Evolutionary conservation across 1,140 invertebrate genomes (phyloP), one percentile per base, ranked within the genome.

Genomic region (Papilio helenus): DNA sequence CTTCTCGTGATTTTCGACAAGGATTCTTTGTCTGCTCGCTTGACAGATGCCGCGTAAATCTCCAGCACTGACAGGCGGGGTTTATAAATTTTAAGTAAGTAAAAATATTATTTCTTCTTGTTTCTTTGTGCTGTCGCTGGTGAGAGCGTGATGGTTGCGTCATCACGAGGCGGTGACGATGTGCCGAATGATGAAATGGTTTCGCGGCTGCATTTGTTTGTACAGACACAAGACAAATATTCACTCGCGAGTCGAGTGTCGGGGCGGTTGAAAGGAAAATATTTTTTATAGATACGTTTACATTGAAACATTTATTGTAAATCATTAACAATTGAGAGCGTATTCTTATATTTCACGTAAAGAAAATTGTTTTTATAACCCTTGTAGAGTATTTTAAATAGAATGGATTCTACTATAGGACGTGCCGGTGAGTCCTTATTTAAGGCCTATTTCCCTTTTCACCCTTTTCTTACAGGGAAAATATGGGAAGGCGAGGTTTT

Each of bases 131-230:
- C 81, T 74, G 61, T 68, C 74, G 20, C 23, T 44, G 42, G 72
- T 82, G 81, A 80, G 82, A 84, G 83, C 76, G 77, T 26, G 72
- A 51, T 34, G 39, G 83, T 94, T 94, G 84, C 92, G 91, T 94
- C 92, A 93, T 79, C 84, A 79, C 65, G 82, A 82, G 82, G 85
- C 85, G 81, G 80, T 83, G 86, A 87, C 86, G 88, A 90, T 86
- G 88, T 87, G 92, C 83, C 83, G 90, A 92, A 87, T 93, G 90
- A 92, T 88, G 88, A 91, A 93, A 92, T 89, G 89, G 84, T 86
- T 90, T 90, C 88, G 84, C 90, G 87, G 85, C 85, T 87, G 81
- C 89, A 85, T 90, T 89, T 92, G 88, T 93, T 92, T 92, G 85
- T 89, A 88, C 85, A 87, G 87, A 71, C 85, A 77, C 72, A 85